These are phyloP conservation scores for Corythornis vintsioides DNA, from an alignment of 2,113 vertebrate genomes.

Conservation along the genomic window DNA sequence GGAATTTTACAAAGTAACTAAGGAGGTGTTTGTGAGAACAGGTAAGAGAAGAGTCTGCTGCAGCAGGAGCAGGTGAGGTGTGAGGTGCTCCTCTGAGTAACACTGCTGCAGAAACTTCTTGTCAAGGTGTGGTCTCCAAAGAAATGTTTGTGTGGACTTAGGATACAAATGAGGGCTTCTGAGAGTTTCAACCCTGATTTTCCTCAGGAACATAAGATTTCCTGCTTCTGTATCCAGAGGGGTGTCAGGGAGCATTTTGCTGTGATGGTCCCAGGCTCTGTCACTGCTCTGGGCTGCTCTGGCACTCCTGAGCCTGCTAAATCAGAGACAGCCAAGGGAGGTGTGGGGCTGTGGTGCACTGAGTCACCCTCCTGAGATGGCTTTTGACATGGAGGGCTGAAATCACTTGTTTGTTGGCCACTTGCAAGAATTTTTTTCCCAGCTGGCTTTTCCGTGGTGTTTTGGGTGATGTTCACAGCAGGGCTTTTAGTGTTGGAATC, in stretches of 20 bases:
- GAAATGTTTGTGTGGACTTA: background rate
- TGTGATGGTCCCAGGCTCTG: background rate
- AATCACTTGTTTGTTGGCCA: background rate
- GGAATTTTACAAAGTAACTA: background rate
- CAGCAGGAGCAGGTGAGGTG: background rate
- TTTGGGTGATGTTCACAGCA: background rate
- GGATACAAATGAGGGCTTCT: background rate
- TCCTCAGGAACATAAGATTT: background rate
- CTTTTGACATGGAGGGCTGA: background rate
- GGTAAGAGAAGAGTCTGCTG: background rate
- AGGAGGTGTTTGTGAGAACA: background rate
- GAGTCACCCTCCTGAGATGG: background rate
- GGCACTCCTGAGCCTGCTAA: background rate
- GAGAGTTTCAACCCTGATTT: background rate
- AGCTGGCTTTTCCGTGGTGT: background rate
- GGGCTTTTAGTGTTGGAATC: background rate
- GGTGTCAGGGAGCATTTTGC: background rate
- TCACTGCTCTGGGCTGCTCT: background rate
- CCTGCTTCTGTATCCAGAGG: background rate
- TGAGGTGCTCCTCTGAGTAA: background rate
- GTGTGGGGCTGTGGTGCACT: background rate
- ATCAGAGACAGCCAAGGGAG: background rate
- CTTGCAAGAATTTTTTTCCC: background rate
- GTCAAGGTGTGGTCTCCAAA: background rate
- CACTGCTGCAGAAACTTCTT: background rate